Percentiles rank a stretch among this genome's conserved stretches.
Evolutionary conservation across 2,888 invertebrate species (phyloP).

Genomic region (Pecten maximus): DNA sequence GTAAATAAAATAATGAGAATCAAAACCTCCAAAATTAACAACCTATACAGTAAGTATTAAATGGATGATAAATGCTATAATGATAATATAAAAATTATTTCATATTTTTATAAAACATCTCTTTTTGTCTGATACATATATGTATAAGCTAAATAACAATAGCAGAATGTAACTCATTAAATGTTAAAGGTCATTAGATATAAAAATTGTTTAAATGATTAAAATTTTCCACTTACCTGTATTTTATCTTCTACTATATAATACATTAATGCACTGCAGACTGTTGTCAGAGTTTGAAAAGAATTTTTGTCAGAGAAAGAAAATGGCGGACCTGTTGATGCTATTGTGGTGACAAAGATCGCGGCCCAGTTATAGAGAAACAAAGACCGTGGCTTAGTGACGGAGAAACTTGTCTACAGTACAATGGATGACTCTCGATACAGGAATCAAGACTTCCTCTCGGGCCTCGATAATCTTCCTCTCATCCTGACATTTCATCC

Average conservation of each 20-base stretch:
- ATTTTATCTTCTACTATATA: background rate
- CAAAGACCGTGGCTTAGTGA: background rate
- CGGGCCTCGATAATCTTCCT: background rate
- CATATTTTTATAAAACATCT: background rate
- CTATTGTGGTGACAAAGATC: background rate
- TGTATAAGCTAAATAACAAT: background rate
- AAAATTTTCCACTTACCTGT: background rate
- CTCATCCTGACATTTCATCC: background rate
- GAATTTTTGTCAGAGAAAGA: background rate
- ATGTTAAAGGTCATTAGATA: background rate
- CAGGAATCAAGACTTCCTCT: background rate
- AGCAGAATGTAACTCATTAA: background rate
- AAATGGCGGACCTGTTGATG: background rate
- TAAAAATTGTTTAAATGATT: background rate
- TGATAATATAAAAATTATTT: background rate
- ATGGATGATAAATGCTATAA: background rate
- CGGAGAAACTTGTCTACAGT: background rate
- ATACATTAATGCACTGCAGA: background rate
- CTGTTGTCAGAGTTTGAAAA: background rate
- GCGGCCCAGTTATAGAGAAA: background rate
- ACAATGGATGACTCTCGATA: background rate
- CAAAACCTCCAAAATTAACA: no score
- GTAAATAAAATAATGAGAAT: no score
- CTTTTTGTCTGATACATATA: no score
- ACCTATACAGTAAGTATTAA: background rate